Percentiles rank a stretch among this genome's conserved stretches.
These are phyloP conservation scores for Vespertilio murinus DNA, from an alignment of 2,797 vertebrate species.

Conservation along the genomic window DNA sequence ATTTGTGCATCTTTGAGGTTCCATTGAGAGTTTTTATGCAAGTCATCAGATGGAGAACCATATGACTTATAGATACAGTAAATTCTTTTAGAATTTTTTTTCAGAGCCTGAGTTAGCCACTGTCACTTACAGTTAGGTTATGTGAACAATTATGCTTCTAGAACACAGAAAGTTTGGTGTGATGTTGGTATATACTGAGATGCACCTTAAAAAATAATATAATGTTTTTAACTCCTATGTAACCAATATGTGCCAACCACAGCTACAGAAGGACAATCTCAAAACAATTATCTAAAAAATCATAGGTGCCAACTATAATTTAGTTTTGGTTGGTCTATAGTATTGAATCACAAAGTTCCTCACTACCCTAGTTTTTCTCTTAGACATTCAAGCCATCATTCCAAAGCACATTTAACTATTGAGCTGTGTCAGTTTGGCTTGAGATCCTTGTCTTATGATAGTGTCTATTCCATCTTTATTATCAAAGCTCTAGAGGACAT, in stretches of 20 bases:
- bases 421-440: background rate
- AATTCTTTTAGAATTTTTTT: slow-evolving; percentile 25
- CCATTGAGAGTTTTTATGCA: background rate
- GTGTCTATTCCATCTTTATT: background rate
- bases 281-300: background rate
- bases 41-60: background rate
- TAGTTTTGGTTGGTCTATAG: background rate
- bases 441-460: background rate
- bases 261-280: background rate
- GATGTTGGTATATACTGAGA: background rate
- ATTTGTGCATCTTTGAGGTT: slow-evolving; percentile 2
- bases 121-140: background rate
- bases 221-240: background rate
- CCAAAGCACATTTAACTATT: background rate
- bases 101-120: background rate
- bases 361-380: background rate
- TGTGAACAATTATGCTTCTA: background rate
- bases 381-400: background rate
- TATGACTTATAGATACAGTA: background rate
- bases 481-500: background rate
- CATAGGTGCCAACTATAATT: background rate
- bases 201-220: background rate
- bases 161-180: background rate
- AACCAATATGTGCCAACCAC: background rate
- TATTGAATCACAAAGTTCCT: background rate